Evolutionary conservation across 2,888 invertebrate genomes (phyloP), one percentile per base, ranked within the genome.

Genomic region (Spilosoma lubricipeda): DNA sequence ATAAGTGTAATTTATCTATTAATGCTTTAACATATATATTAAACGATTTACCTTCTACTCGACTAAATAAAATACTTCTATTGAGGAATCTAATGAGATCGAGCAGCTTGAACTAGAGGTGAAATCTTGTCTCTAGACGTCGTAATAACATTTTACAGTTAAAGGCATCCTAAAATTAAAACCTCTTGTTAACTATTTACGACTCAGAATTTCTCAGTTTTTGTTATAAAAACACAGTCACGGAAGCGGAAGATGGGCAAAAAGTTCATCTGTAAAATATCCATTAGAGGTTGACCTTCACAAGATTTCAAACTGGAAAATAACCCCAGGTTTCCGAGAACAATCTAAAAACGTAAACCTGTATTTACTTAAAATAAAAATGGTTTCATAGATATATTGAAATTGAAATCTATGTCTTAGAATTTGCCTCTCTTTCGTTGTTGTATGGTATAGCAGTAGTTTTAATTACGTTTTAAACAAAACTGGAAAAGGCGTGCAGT

Each of bases 251-350:
- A 84, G 82, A 84, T 80, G 71, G 20, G 59, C 72, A 81, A 84
- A 81, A 82, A 78, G 80, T 80, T 82, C 67, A 67, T 72, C 82
- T 82, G 82, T 82, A 82, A 82, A 83, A 79, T 79, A 83, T 81
- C 83, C 79, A 85, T 82, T 85, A 82, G 77, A 73, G 77, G 72
- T 74, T 79, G 85, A 85, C 87, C 88, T 87, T 87, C 82, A 75
- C 77, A 82, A 81, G 81, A 82, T 81, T 81, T 77, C 75, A 71
- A 76, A 78, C 78, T 82, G 80, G 80, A 72, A 81, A 82, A 81
- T 75, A 80, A 75, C 39, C 59, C 63, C 75, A 63, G 30, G 8
- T 66, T 74, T 75, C 76, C 76, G 68, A 79, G 77, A 78, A 82
- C 79, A 80, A 79, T 84, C 77, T 84, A 79, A 79, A 80, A 82